These are phyloP conservation scores for Hypanus sabinus DNA, from an alignment of 2,113 vertebrate genomes.

Conservation along the genomic window DNA sequence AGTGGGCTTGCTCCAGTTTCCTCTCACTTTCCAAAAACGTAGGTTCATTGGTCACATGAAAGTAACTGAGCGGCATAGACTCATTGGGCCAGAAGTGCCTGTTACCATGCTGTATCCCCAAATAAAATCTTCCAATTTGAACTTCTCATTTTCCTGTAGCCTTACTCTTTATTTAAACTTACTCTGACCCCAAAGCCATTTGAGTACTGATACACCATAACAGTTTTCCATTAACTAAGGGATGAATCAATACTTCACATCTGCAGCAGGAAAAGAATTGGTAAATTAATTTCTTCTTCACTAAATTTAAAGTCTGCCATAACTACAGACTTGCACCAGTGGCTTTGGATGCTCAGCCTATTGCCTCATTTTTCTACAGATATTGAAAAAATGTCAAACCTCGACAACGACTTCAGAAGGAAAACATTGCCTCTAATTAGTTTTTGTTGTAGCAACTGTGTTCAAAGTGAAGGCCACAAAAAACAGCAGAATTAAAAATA, in stretches of 20 bases:
- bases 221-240: neutral
- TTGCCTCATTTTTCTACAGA: neutral
- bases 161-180: neutral
- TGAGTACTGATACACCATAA: neutral
- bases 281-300: neutral
- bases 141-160: neutral
- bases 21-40: too few relatives aligned
- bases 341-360: neutral
- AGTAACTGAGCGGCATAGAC: too few relatives aligned
- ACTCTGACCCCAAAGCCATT: neutral
- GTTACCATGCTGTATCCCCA: too few relatives aligned
- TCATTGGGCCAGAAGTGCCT: too few relatives aligned
- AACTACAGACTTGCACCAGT: neutral
- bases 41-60: too few relatives aligned
- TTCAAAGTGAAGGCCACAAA: neutral
- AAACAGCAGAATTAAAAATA: constrained; percentile 26
- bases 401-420: neutral
- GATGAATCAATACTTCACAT: neutral
- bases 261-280: neutral
- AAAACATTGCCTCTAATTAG: neutral
- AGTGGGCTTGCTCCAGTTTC: too few relatives aligned
- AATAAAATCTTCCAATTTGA: neutral
- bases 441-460: neutral
- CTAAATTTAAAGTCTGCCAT: neutral
- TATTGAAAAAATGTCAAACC: constrained; percentile 26